Conservation (phyloP, 2,888 invertebrate genomes). For the Sericinus montela region DNA sequence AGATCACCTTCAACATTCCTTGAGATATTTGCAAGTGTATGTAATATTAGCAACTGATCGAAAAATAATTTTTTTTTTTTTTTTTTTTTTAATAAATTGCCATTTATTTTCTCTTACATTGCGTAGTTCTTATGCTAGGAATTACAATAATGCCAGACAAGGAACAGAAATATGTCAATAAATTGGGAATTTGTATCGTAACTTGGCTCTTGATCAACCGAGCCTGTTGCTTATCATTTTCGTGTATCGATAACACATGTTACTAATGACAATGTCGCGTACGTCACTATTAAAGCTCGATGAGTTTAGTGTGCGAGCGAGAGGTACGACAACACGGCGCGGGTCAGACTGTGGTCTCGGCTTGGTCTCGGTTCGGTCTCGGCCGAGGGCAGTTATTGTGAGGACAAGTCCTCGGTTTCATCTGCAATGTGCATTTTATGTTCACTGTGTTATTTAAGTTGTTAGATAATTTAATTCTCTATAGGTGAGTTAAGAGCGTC, state of each 20-base stretch:
- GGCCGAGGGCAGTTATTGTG: background rate
- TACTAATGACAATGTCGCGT: too few species aligned
- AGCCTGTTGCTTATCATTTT: background rate
- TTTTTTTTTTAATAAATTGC: too few species aligned
- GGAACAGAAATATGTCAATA: slow-evolving; percentile 8
- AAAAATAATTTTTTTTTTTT: too few species aligned
- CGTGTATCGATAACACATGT: too few species aligned
- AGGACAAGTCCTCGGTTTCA: background rate
- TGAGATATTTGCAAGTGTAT: too few species aligned
- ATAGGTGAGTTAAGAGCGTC: background rate
- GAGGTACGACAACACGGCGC: background rate
- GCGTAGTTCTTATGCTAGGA: too few species aligned
- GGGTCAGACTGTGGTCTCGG: too few species aligned
- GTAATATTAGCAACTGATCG: too few species aligned
- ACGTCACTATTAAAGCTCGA: background rate
- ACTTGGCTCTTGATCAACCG: background rate
- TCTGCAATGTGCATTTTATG: background rate
- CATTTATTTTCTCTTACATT: too few species aligned
- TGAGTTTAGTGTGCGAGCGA: background rate
- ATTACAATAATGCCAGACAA: too few species aligned
- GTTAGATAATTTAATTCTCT: slow-evolving; percentile 10
- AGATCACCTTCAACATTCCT: too few species aligned
- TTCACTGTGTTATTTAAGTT: slow-evolving; percentile 11
- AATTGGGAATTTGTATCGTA: slow-evolving; percentile 8
- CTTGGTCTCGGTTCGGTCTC: background rate